Evolutionary conservation across 2,888 invertebrate genomes (phyloP).

Genomic region (Aleiodes testaceus): DNA sequence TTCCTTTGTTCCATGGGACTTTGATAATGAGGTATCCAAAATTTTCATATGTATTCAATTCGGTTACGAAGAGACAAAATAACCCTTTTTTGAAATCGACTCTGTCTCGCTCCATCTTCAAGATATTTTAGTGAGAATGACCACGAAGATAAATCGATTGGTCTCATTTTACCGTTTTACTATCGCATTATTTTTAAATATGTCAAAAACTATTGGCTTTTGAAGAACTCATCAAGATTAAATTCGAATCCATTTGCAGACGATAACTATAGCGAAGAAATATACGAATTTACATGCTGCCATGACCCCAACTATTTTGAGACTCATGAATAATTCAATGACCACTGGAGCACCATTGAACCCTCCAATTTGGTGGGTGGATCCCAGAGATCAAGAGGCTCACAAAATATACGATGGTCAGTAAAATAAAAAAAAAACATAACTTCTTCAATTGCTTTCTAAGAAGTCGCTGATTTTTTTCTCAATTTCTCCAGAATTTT

Average conservation of each 20-base stretch:
- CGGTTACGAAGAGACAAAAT: no score
- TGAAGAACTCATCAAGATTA: no score
- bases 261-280: conserved; percentile 78
- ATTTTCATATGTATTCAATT: no score
- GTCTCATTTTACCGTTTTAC: no score
- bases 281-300: conserved; percentile 80
- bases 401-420: conserved; percentile 72
- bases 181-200: no score
- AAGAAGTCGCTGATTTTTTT: no score
- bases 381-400: conserved; percentile 79
- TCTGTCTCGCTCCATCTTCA: no score
- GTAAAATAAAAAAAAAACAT: neutral
- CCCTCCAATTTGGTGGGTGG: conserved; percentile 90
- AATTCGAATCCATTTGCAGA: conserved; percentile 66
- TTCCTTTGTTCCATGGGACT: conserved; percentile 87
- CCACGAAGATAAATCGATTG: no score
- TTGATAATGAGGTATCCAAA: conserved; percentile 73
- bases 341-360: conserved; percentile 82
- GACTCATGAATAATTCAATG: conserved; percentile 78
- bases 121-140: no score
- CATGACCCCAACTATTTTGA: conserved; percentile 77
- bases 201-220: no score
- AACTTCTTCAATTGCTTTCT: no score
- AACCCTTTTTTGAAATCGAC: no score
- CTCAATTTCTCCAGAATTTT: conserved; percentile 77